Conservation (phyloP, 2,797 vertebrate genomes). For the Dicrostonyx torquatus region DNA sequence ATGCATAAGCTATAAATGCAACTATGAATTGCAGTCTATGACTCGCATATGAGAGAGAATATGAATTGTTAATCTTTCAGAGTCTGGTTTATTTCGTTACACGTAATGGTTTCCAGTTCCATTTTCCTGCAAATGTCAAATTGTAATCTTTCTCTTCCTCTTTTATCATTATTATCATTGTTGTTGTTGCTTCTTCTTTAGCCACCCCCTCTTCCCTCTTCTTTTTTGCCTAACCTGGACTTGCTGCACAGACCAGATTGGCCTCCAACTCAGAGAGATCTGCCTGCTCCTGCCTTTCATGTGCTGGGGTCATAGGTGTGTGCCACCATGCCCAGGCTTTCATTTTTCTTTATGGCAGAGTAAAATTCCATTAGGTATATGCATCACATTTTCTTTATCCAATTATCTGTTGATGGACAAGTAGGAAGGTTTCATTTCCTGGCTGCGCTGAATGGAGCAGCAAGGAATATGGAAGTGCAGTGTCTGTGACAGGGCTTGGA, state of each 20-base stretch:
- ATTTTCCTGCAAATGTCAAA: not conserved
- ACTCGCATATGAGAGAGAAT: not conserved
- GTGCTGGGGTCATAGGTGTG: not conserved
- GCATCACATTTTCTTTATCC: not conserved
- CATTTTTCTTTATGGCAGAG: not conserved
- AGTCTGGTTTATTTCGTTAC: not conserved
- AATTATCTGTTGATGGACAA: not conserved
- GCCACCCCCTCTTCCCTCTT: not conserved
- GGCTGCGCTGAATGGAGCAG: not conserved
- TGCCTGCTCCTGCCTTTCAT: not conserved
- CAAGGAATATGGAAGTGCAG: not conserved
- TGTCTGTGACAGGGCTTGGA: not conserved
- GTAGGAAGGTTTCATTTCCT: not conserved
- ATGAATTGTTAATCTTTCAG: not conserved
- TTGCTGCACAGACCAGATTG: not conserved
- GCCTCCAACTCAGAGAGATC: not conserved
- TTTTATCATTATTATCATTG: not conserved
- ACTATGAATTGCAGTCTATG: not conserved
- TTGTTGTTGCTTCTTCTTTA: too few relatives aligned
- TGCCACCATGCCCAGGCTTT: not conserved
- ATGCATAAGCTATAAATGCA: not conserved
- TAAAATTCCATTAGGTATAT: not conserved
- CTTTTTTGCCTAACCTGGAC: not conserved
- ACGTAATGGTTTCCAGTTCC: not conserved
- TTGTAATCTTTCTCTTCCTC: not conserved